Percentiles rank a stretch among this genome's conserved stretches.
phyloP scores from a whole-genome alignment of 2,888 invertebrate genomes.

The Odiellus spinosus region DNA sequence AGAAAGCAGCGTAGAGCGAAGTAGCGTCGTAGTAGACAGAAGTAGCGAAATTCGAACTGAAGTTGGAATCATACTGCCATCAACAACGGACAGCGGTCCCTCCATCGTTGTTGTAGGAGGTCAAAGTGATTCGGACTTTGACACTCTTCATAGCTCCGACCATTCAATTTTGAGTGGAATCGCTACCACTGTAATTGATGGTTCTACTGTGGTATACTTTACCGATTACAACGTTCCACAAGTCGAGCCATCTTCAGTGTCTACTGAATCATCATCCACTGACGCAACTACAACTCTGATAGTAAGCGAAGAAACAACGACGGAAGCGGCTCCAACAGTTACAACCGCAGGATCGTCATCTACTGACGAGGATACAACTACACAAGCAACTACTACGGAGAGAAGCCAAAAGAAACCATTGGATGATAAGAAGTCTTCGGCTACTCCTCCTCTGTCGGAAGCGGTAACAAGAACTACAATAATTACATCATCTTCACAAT shows the following conservation, averaged over 20 bases:
- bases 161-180: slow-evolving; percentile 15
- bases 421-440: too few species aligned
- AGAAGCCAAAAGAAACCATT: not conserved
- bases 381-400: slow-evolving; percentile 3
- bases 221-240: slow-evolving; percentile 17
- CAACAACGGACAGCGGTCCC: not conserved
- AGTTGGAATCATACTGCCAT: not conserved
- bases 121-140: not conserved
- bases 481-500: slow-evolving; percentile 1
- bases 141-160: not conserved
- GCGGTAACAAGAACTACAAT: not conserved
- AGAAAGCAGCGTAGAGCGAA: not conserved
- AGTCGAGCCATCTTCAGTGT: not conserved
- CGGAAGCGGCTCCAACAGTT: slow-evolving; percentile 1
- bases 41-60: not conserved
- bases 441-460: slow-evolving; percentile 6
- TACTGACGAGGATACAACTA: not conserved
- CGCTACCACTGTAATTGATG: slow-evolving; percentile 17
- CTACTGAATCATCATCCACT: not conserved
- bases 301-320: not conserved
- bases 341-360: slow-evolving; percentile 2
- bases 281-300: not conserved
- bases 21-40: not conserved
- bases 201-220: slow-evolving; percentile 19
- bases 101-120: not conserved